Conservation (phyloP, 2,797 vertebrate species). For the Percopsis omiscomaycus region DNA sequence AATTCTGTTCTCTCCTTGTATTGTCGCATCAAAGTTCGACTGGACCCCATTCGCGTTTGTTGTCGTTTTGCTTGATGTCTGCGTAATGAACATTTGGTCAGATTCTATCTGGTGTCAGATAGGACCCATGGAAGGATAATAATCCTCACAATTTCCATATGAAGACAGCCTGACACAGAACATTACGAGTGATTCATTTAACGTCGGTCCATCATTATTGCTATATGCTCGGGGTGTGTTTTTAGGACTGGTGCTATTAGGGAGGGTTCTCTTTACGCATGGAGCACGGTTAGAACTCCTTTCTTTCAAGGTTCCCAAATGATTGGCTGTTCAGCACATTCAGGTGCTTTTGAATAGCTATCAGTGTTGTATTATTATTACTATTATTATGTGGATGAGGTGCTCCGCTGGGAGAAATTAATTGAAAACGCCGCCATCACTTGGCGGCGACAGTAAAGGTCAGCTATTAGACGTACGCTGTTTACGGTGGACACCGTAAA, state of each 20-base stretch:
- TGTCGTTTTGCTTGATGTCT: conserved; percentile 12
- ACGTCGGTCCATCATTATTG: not conserved
- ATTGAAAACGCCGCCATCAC: conserved; percentile 26
- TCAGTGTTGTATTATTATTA: not conserved
- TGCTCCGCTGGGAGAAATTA: conserved; percentile 28
- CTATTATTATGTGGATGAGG: not conserved
- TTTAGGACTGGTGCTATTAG: not conserved
- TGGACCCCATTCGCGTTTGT: conserved; percentile 16
- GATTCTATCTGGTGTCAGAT: conserved; percentile 18
- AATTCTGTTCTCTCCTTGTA: conserved; percentile 34
- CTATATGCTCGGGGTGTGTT: not conserved
- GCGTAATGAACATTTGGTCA: conserved; percentile 37
- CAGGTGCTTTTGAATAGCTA: not conserved
- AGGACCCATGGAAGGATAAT: conserved; percentile 18
- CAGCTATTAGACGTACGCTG: conserved; percentile 12
- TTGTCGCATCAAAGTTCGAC: conserved; percentile 22
- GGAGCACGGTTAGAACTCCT: not conserved
- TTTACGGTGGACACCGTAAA: conserved; percentile 21
- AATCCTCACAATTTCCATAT: conserved; percentile 17
- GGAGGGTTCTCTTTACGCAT: not conserved
- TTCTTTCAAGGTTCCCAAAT: not conserved
- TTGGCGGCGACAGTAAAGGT: conserved; percentile 40
- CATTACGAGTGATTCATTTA: conserved; percentile 13
- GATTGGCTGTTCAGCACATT: not conserved
- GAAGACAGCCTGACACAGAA: conserved; percentile 12